Conservation (phyloP, 2,113 vertebrate species). For the Psilopsiagon aymara region DNA sequence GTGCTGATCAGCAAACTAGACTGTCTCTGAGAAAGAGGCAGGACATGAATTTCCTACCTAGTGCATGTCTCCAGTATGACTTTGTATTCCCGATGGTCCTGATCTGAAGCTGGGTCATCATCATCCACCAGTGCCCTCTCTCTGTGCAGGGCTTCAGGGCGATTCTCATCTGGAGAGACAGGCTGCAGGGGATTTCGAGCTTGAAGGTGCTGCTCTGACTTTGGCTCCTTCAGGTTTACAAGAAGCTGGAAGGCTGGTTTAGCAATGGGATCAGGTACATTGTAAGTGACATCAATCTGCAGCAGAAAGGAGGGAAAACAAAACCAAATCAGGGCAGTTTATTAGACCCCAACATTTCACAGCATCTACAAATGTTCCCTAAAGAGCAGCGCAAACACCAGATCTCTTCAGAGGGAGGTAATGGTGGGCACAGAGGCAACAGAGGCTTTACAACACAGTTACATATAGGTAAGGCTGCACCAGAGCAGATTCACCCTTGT, state of each 20-base stretch:
- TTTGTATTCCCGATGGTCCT: constrained; percentile 86
- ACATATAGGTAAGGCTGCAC: background rate
- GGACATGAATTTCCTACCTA: constrained; percentile 71
- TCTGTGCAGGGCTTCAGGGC: constrained; percentile 71
- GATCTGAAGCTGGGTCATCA: constrained; percentile 87
- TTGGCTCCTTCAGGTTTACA: constrained; percentile 86
- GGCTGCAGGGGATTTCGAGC: background rate
- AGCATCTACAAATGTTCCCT: background rate
- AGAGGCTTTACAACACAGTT: background rate
- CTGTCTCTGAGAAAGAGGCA: accelerated
- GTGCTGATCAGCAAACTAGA: background rate
- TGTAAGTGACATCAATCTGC: constrained; percentile 92
- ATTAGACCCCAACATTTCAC: accelerated
- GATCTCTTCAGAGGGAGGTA: background rate
- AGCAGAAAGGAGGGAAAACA: background rate
- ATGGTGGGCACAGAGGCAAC: background rate
- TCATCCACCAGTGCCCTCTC: constrained; percentile 80
- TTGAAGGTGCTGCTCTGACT: constrained; percentile 65
- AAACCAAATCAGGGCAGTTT: background rate
- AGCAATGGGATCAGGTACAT: constrained; percentile 87
- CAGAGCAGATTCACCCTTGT: background rate
- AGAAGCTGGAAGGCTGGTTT: constrained; percentile 92
- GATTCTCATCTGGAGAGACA: constrained; percentile 71
- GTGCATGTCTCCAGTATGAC: constrained; percentile 88
- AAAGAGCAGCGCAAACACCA: background rate